These are phyloP conservation scores for Erinaceus europaeus DNA, from an alignment of 2,113 vertebrate genomes.

Conservation along the genomic window DNA sequence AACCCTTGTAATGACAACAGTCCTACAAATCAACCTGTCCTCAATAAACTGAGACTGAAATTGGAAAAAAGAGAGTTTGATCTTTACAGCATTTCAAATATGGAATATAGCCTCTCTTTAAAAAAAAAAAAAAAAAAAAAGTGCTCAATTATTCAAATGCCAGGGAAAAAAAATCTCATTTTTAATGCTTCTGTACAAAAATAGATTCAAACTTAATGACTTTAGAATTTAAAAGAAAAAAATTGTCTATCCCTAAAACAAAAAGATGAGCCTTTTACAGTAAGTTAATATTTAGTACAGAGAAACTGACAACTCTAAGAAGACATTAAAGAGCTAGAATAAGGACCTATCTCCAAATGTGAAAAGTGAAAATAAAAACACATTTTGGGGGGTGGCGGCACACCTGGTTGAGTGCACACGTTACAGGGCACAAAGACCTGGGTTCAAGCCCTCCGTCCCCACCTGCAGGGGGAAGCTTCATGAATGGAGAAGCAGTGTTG, in stretches of 20 bases:
- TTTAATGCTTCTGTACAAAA: not conserved
- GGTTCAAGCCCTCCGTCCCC: no score
- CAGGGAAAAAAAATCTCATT: conserved; percentile 26
- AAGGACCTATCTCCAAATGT: conserved; percentile 13
- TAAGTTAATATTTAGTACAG: not conserved
- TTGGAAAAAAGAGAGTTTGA: no score
- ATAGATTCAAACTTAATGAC: not conserved
- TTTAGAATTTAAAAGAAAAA: not conserved
- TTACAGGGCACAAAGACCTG: no score
- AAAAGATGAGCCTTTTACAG: not conserved
- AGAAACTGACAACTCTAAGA: conserved; percentile 1
- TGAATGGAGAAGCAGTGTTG: no score
- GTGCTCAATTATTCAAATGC: not conserved
- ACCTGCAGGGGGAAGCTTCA: no score
- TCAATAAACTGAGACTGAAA: no score
- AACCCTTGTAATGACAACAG: no score
- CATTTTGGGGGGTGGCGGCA: no score
- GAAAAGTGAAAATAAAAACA: conserved; percentile 46
- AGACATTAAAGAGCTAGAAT: not conserved
- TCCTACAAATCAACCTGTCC: no score
- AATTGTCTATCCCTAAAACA: not conserved
- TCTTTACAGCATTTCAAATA: conserved; percentile 31
- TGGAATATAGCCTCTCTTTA: not conserved
- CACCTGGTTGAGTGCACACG: no score
- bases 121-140: conserved; percentile 30